Evolutionary conservation across 2,888 invertebrate genomes (phyloP), one percentile per base, ranked within the genome.

Genomic region (Alsophila aescularia): DNA sequence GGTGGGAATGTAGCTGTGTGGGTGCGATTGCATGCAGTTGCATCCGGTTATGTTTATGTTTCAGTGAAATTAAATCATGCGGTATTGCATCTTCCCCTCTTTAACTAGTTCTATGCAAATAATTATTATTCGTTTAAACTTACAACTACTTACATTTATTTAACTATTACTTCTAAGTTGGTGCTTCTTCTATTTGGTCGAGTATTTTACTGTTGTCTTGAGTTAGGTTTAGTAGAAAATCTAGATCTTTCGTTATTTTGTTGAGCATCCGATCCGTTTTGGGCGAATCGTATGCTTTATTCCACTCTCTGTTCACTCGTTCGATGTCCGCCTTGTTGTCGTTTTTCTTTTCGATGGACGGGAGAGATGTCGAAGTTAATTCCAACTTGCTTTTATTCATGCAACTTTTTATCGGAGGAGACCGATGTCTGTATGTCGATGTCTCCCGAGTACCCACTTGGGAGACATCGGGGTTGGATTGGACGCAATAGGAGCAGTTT

Each of bases 201-300:
- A 76, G 69, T 57, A 66, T 70, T 54, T 69, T 73, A 70, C 75
- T 77, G 56, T 66, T 76, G 42, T 83, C 81, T 57, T 87, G 90
- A 58, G 92, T 93, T 58, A 95, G 93, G 82, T 96, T 96, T 57
- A 96, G 87, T 67, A 97, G 87, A 87, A 96, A 96, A 85, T 96
- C 96, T 67, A 97, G 87, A 85, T 97, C 96, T 73, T 95, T 95
- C 0, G 96, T 95, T 72, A 97, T 97, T 76, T 96, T 94, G 85
- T 96, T 95, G 43, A 96, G 85, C 92, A 96, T 95, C 52, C 94
- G 94, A 67, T 93, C 93, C 29, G 88, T 81, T 49, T 87, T 85
- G 0, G 85, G 83, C 0, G 81, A 78, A 58, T 85, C 81, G 67
- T 90, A 87, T 24, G 85, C 83, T 61, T 78, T 80, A 16, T 83